Base-by-base conservation (phyloP, 2,888 invertebrate genomes). In the Magallana nippona region DNA sequence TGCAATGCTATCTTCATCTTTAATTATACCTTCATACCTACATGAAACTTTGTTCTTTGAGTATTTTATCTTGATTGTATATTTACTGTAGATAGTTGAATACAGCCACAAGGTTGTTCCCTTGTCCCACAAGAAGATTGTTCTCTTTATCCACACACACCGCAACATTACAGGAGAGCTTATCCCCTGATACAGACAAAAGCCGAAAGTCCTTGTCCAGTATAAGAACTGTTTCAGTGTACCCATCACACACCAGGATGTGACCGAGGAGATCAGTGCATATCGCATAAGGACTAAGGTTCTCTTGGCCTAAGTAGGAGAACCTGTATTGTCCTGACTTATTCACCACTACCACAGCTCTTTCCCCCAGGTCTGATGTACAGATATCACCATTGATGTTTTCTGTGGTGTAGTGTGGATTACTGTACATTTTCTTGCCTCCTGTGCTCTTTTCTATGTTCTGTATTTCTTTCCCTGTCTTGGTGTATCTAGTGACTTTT, bases 361-460 rank as follows among this genome's bases (percentile, higher is more conserved):
- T 44, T 2, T n/a, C 0, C 10, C 0, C 19, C 2, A 17, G 19
- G 17, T 60, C 60, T 60, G n/a, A 60, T 60, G 60, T n/a, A n/a
- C 60, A 60, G n/a, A 60, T 19, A 60, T 60, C 60, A 19, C 60
- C 60, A 60, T 19, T 60, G n/a, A 60, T 60, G n/a, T 60, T 60
- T 60, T 60, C 60, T 60, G 60, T 60, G n/a, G 19, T 19, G 5
- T 10, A 60, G 60, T 17, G 1, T 60, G 60, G n/a, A 19, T n/a
- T 1, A 10, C 11, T 60, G 10, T 60, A 60, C n/a, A 60, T 19
- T 1, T 10, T 2, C 60, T n/a, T 8, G n/a, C 19, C 60, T 60
- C 19, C 19, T n/a, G 10, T n/a, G 10, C 10, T 19, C 60, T 19
- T 60, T 19, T 60, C n/a, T 60, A 44, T 44, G 44, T 44, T 44